These are phyloP conservation scores for Vesta saturnalis DNA, from an alignment of 2,888 invertebrate genomes.

Conservation along the genomic window DNA sequence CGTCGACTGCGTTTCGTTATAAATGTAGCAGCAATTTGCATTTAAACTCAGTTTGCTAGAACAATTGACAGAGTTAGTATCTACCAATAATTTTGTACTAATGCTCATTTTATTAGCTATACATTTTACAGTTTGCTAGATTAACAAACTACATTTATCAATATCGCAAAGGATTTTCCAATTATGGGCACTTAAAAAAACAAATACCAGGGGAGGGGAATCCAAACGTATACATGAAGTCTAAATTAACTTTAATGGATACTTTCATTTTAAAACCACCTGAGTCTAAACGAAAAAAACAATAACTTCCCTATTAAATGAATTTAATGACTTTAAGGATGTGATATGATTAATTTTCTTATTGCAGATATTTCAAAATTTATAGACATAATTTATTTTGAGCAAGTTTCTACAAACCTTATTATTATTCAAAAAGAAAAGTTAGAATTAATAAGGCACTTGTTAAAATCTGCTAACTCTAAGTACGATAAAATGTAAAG, in stretches of 20 bases:
- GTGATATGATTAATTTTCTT: constrained; percentile 5
- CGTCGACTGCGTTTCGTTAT: constrained; percentile 28
- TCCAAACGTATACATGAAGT: background rate
- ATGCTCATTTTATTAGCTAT: constrained; percentile 14
- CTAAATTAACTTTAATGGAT: background rate
- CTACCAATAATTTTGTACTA: constrained; percentile 14
- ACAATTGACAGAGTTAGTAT: constrained; percentile 23
- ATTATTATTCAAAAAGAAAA: background rate
- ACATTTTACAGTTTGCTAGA: background rate
- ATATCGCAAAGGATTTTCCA: background rate
- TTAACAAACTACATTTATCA: background rate
- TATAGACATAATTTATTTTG: background rate
- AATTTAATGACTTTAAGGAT: too few species aligned
- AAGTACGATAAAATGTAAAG: too few species aligned
- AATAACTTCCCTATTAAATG: background rate
- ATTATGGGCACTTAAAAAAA: too few species aligned
- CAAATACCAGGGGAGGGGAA: too few species aligned
- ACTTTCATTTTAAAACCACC: background rate
- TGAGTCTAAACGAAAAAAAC: background rate
- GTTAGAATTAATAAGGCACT: background rate
- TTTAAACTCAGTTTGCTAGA: constrained; percentile 31
- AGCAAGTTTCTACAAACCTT: background rate
- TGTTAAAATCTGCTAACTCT: too few species aligned
- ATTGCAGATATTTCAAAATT: background rate
- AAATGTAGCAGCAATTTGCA: constrained; percentile 32